Evolutionary conservation across 2,797 vertebrate species (phyloP), one percentile per base, ranked within the genome.

Genomic region (Darevskia mixta): DNA sequence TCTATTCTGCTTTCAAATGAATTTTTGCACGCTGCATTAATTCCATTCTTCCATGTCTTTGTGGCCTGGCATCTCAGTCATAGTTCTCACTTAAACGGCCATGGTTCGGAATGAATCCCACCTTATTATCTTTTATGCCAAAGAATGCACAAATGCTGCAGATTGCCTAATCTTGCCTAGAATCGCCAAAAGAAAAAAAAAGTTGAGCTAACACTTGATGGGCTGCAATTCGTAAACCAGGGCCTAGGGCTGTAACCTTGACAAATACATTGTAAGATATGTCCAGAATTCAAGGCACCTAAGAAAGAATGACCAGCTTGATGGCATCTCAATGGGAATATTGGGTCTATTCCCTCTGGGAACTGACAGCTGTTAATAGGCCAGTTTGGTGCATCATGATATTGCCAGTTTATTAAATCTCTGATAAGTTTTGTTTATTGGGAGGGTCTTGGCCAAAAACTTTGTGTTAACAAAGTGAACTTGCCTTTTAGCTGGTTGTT

Each of bases 371-470:
- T 11, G 2, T 8, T 32, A 73, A 23, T 8, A 23, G 49, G 32
- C 13, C 35, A 35, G 32, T 32, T 29, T 13, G 6, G 7, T 29
- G 9, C 11, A 15, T 27, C 32, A 15, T 29, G 23, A 35, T 27
- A 35, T 73, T 79, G 13, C 18, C 71, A 29, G 35, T 38, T 61
- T 43, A 18, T 32, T 35, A 20, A 55, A 73, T 38, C 75, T 43
- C 6, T 20, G 73, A 73, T 77, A 17, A 76, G 0, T 80, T 79
- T 58, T 69, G 29, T 81, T 0, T 0, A 0, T 32, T 25, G 0
- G 6, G 10, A 3, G 3, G 41, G 25, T 25, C 90, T 78, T 38
- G 8, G 66, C 82, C 32, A 85, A 84, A 2, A 55, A 27, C 17
- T 17, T 49, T 3, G 0, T 0, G 25, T 76, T 67, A 55, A 67